These are phyloP conservation scores for Oscheius sp. DNA, from an alignment of 2,888 invertebrate species.

Conservation along the genomic window DNA sequence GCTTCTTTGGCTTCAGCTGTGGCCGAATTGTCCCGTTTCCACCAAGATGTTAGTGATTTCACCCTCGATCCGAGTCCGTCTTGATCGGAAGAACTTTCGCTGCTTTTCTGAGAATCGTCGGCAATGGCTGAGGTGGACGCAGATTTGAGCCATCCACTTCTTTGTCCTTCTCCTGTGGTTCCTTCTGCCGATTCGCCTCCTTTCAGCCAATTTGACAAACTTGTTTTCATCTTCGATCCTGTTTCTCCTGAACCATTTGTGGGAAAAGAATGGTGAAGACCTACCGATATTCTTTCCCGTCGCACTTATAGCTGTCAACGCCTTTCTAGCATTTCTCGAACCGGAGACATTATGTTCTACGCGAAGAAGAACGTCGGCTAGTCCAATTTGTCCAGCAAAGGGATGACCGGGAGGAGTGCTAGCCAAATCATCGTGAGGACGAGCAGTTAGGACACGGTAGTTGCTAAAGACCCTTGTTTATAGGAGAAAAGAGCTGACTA, in stretches of 20 bases:
- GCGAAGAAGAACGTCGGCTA: constrained; percentile 86
- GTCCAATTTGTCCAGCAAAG: constrained; percentile 91
- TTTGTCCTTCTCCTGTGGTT: neutral
- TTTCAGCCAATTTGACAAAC: constrained; percentile 64
- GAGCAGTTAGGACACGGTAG: constrained; percentile 84
- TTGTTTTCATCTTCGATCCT: constrained; percentile 60
- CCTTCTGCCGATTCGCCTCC: neutral
- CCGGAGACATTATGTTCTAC: constrained; percentile 64
- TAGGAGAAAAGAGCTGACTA: neutral
- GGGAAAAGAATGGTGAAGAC: neutral
- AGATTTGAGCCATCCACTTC: neutral
- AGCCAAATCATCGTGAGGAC: constrained; percentile 49
- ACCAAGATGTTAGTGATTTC: constrained; percentile 23
- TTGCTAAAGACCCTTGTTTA: constrained; percentile 76
- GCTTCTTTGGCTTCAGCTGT: constrained; percentile 28
- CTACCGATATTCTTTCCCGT: constrained; percentile 65
- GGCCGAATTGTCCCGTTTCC: constrained; percentile 7
- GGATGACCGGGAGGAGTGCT: constrained; percentile 80
- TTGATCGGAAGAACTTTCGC: constrained; percentile 1
- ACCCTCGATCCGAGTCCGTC: constrained; percentile 21
- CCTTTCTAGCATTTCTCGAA: constrained; percentile 64
- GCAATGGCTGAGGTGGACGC: constrained; percentile 10
- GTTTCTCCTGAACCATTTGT: constrained; percentile 45
- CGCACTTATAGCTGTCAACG: constrained; percentile 55
- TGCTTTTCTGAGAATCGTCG: constrained; percentile 6